phyloP scores from a whole-genome alignment of 2,113 vertebrate species.

The Dicrurus megarhynchus region DNA sequence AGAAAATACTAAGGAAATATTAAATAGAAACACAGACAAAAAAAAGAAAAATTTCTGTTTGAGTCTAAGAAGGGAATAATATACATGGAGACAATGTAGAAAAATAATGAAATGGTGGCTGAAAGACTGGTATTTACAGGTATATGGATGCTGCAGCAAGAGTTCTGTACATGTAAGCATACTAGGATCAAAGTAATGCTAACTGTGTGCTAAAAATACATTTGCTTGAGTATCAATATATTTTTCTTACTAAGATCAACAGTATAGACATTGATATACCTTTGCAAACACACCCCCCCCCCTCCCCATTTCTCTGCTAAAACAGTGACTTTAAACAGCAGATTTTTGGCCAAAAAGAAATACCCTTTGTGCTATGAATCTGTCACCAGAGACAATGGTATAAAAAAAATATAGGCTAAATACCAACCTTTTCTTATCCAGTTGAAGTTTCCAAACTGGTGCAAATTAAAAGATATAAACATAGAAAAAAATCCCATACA shows the following conservation, averaged over 20 bases:
- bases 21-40: neutral
- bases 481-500: neutral
- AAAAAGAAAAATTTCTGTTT: neutral
- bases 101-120: neutral
- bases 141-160: neutral
- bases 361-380: neutral
- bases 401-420: neutral
- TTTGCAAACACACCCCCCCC: neutral
- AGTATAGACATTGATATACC: neutral
- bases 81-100: neutral
- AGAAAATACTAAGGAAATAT: neutral
- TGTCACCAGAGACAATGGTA: neutral
- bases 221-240: neutral
- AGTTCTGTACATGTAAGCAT: neutral
- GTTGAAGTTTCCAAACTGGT: neutral
- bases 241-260: neutral
- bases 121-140: neutral
- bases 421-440: neutral
- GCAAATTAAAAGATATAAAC: neutral
- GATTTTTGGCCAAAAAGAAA: neutral
- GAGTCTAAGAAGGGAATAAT: neutral
- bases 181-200: neutral
- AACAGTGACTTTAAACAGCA: neutral
- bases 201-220: neutral
- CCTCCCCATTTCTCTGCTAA: neutral